These are phyloP conservation scores for Diceros bicornis DNA, from an alignment of 2,797 vertebrate genomes.

Conservation along the genomic window DNA sequence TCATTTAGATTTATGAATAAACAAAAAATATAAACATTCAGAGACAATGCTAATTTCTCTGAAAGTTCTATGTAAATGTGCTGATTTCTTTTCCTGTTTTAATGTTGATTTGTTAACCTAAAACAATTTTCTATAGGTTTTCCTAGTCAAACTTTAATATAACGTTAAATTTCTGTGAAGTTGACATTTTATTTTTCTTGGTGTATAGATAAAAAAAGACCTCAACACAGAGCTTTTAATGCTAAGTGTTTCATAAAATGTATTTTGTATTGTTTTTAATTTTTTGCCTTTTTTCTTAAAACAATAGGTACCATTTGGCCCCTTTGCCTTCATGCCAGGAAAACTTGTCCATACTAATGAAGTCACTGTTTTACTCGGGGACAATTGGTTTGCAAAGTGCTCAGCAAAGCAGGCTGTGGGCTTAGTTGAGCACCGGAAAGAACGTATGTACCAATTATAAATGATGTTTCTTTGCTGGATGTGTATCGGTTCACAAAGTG, in stretches of 20 bases:
- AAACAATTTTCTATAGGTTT: conserved; percentile 8
- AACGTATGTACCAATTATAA: conserved; percentile 92
- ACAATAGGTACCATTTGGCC: conserved; percentile 96
- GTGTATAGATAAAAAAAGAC: conserved; percentile 12
- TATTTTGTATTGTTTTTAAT: conserved; percentile 19
- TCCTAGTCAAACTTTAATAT: conserved; percentile 19
- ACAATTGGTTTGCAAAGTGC: conserved; percentile 99
- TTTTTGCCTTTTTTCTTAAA: conserved; percentile 64
- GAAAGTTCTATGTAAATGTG: background rate
- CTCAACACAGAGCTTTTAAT: background rate
- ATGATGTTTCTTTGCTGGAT: background rate
- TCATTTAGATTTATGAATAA: conserved; percentile 42
- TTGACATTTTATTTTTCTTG: conserved; percentile 35
- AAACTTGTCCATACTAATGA: conserved; percentile 98
- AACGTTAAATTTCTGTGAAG: background rate
- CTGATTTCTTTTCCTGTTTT: conserved; percentile 20
- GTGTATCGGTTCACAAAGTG: background rate
- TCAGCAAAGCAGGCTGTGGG: conserved; percentile 96
- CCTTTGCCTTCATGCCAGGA: conserved; percentile 97
- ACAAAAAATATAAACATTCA: background rate
- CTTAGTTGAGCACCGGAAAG: conserved; percentile 96
- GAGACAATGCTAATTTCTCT: background rate
- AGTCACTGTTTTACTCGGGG: conserved; percentile 96
- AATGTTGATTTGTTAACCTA: background rate
- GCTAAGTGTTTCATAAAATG: background rate